These are phyloP conservation scores for Eurystomus glaucurus DNA, from an alignment of 2,797 vertebrate genomes.

Conservation along the genomic window DNA sequence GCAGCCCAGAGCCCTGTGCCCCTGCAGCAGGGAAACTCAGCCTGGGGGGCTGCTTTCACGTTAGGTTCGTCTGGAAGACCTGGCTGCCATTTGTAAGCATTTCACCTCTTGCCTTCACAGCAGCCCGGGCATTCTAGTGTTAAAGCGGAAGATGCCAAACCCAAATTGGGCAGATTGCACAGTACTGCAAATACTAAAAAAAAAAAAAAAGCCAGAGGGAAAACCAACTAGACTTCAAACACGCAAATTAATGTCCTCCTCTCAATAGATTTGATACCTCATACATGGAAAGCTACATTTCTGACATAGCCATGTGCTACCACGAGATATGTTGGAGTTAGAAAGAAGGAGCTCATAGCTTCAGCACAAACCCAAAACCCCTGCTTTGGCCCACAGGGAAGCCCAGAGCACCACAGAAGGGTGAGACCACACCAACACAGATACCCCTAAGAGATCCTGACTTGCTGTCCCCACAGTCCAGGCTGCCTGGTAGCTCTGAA, in stretches of 20 bases:
- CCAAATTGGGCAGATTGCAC: neutral
- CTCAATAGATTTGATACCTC: accelerated
- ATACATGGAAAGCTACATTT: accelerated
- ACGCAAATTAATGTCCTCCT: accelerated
- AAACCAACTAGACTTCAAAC: neutral
- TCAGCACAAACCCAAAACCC: accelerated
- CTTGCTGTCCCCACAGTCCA: too few relatives aligned
- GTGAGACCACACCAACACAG: accelerated
- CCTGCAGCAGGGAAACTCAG: neutral
- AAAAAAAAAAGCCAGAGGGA: neutral
- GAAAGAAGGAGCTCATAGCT: accelerated
- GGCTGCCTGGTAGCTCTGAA: neutral
- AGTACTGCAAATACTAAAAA: neutral
- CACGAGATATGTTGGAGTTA: accelerated
- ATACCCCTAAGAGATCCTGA: neutral
- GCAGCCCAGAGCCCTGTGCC: neutral
- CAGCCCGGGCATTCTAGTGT: neutral
- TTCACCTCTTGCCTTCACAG: neutral
- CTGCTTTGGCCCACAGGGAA: accelerated
- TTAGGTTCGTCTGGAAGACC: neutral
- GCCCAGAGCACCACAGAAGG: accelerated
- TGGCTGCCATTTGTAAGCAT: accelerated
- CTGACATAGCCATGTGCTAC: accelerated
- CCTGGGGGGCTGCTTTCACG: neutral
- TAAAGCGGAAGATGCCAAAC: neutral